A percentile compares a stretch with the other conserved stretches of the same genome.
phyloP scores from a whole-genome alignment of 1,140 invertebrate genomes.

The Drosophila busckii region DNA sequence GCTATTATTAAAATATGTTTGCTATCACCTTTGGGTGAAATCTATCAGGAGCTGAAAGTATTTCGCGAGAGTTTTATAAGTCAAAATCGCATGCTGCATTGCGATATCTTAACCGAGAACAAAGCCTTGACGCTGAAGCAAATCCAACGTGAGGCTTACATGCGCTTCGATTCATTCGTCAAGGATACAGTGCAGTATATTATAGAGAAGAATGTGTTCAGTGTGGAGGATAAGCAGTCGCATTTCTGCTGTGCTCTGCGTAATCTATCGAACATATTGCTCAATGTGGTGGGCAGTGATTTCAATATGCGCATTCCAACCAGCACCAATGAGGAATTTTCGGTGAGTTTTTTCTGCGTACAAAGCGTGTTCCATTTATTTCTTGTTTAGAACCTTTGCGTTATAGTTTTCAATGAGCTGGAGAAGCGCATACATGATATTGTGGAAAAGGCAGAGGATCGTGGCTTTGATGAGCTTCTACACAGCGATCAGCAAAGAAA shows the following conservation, averaged over 20 bases:
- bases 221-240: constrained; percentile 25
- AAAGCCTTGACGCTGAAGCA: neutral
- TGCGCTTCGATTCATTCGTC: constrained; percentile 40
- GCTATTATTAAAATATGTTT: constrained; percentile 53
- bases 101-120: neutral
- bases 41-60: constrained; percentile 37
- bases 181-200: constrained; percentile 35
- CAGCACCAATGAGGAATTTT: constrained; percentile 25
- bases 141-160: constrained; percentile 21
- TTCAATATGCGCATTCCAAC: constrained; percentile 44
- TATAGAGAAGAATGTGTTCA: constrained; percentile 30
- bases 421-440: constrained; percentile 34
- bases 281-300: constrained; percentile 49
- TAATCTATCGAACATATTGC: constrained; percentile 49
- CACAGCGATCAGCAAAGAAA: neutral
- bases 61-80: constrained; percentile 43
- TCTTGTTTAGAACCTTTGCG: constrained; percentile 49
- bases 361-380: neutral
- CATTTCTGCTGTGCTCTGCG: constrained; percentile 49
- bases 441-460: constrained; percentile 33
- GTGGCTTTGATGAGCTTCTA: constrained; percentile 27
- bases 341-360: constrained; percentile 7
- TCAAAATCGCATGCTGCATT: constrained; percentile 50
- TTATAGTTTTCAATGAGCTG: constrained; percentile 44
- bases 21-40: constrained; percentile 38